A percentile compares a stretch with the other conserved stretches of the same genome.
These are phyloP conservation scores for Axea sp. DNA, from an alignment of 2,888 invertebrate species.

Conservation along the genomic window DNA sequence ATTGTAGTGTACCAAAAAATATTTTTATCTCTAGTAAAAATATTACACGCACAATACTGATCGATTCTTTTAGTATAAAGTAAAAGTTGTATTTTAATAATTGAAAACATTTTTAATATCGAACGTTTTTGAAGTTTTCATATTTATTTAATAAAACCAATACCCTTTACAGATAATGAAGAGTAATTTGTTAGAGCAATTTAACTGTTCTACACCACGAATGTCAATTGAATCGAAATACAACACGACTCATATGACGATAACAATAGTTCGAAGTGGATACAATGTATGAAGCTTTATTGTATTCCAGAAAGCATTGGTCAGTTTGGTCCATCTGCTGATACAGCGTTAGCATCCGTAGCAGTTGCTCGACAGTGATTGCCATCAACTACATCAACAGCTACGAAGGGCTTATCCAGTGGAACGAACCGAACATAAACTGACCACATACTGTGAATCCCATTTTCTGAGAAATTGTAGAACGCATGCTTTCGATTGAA, in stretches of 20 bases:
- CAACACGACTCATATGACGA: slow-evolving; percentile 63
- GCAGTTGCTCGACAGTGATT: slow-evolving; percentile 62
- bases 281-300: slow-evolving; percentile 76
- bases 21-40: no score
- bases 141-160: neutral
- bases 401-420: slow-evolving; percentile 61
- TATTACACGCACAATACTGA: no score
- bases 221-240: slow-evolving; percentile 60
- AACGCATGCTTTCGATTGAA: slow-evolving; percentile 18
- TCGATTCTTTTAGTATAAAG: no score
- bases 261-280: slow-evolving; percentile 69
- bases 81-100: no score
- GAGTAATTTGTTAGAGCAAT: slow-evolving; percentile 52
- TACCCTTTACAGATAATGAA: slow-evolving; percentile 21
- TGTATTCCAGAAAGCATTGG: slow-evolving; percentile 75
- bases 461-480: slow-evolving; percentile 55
- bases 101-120: no score
- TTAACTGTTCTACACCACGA: slow-evolving; percentile 45
- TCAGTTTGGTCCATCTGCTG: slow-evolving; percentile 79
- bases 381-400: slow-evolving; percentile 72
- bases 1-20: no score
- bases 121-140: no score
- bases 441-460: slow-evolving; percentile 60
- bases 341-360: slow-evolving; percentile 70
- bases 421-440: slow-evolving; percentile 60